Percentiles rank a stretch among this genome's conserved stretches.
Evolutionary conservation across 2,888 invertebrate species (phyloP).

Genomic region (Octodonta nipae): DNA sequence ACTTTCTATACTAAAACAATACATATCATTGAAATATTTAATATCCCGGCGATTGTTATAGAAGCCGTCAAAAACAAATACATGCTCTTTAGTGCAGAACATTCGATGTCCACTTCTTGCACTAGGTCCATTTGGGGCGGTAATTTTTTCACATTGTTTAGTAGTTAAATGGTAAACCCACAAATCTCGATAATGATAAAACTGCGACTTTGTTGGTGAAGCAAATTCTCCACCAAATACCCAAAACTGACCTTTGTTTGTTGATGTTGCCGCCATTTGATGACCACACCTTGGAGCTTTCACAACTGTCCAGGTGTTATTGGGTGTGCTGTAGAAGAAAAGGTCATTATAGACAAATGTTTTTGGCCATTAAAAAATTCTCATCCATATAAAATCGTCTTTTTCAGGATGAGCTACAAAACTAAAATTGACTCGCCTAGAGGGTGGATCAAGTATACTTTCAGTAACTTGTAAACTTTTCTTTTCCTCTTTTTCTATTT

Average conservation of each 20-base stretch:
- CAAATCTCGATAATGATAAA: conserved; percentile 82
- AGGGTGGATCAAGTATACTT: conserved; percentile 49
- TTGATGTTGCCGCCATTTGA: conserved; percentile 65
- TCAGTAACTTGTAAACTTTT: conserved; percentile 55
- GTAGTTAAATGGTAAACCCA: conserved; percentile 67
- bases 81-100: conserved; percentile 61
- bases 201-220: conserved; percentile 79
- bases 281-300: conserved; percentile 79
- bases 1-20: conserved; percentile 66
- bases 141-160: conserved; percentile 67
- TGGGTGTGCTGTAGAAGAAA: conserved; percentile 65
- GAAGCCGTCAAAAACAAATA: conserved; percentile 84
- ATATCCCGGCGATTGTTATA: conserved; percentile 77
- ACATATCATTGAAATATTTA: conserved; percentile 78
- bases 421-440: conserved; percentile 66
- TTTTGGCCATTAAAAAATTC: conserved; percentile 82
- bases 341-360: conserved; percentile 76
- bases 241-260: conserved; percentile 61
- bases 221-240: conserved; percentile 88
- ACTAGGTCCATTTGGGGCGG: conserved; percentile 62
- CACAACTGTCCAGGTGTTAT: conserved; percentile 66
- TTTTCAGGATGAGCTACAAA: conserved; percentile 72
- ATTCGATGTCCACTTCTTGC: conserved; percentile 81
- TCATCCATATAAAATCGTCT: conserved; percentile 78
- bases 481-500: conserved; percentile 66